These are phyloP conservation scores for Liasis olivaceus DNA, from an alignment of 2,797 vertebrate species.

Conservation along the genomic window DNA sequence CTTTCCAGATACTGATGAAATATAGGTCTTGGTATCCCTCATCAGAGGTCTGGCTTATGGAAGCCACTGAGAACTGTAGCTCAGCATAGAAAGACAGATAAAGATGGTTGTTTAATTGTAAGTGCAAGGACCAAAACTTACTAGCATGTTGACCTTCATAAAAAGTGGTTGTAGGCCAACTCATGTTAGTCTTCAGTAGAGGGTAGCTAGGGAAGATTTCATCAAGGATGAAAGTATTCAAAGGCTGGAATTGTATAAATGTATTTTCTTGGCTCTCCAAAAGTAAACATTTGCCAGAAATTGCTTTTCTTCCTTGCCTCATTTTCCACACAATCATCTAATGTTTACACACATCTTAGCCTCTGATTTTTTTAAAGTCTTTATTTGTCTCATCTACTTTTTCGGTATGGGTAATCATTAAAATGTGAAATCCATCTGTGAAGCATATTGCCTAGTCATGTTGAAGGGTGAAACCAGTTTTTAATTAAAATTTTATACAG, in stretches of 20 bases:
- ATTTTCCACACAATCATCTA: slow-evolving; percentile 66
- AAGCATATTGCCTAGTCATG: slow-evolving; percentile 77
- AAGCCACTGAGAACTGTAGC: not conserved
- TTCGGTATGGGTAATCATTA: slow-evolving; percentile 74
- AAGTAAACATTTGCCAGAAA: slow-evolving; percentile 58
- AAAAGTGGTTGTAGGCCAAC: not conserved
- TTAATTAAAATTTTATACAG: slow-evolving; percentile 81
- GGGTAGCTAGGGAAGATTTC: not conserved
- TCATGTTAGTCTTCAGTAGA: not conserved
- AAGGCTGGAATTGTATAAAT: slow-evolving; percentile 5
- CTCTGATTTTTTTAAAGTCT: slow-evolving; percentile 71
- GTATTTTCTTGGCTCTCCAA: slow-evolving; percentile 41
- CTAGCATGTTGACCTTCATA: not conserved
- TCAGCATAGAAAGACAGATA: not conserved
- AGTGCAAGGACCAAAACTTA: not conserved
- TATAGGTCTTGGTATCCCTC: not conserved
- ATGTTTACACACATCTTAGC: slow-evolving; percentile 76
- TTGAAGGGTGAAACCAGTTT: slow-evolving; percentile 74
- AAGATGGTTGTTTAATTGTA: not conserved
- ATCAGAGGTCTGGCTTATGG: not conserved
- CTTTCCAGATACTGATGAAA: not conserved
- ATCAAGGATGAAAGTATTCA: not conserved
- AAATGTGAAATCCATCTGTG: slow-evolving; percentile 79
- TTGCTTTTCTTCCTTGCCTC: slow-evolving; percentile 64
- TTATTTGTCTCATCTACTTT: slow-evolving; percentile 76